These are phyloP conservation scores for Hyles vespertilio DNA, from an alignment of 1,140 invertebrate genomes.

Conservation along the genomic window DNA sequence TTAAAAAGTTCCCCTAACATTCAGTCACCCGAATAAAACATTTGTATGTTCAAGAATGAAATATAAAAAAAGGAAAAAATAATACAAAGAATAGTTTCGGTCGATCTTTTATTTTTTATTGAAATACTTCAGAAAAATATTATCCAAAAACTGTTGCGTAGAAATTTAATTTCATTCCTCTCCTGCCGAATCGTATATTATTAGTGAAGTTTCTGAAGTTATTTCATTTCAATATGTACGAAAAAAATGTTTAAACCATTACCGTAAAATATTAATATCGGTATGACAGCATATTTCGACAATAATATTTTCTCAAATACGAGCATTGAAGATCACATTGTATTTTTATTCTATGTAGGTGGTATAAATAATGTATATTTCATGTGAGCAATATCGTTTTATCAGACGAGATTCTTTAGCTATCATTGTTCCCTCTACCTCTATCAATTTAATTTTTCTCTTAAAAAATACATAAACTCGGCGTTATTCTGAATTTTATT, in stretches of 20 bases:
- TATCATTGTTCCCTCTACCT: too few relatives aligned
- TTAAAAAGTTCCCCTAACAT: too few relatives aligned
- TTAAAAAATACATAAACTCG: background rate
- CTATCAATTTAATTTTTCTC: background rate
- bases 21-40: too few relatives aligned
- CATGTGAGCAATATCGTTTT: too few relatives aligned
- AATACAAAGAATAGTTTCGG: constrained; percentile 1
- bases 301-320: too few relatives aligned
- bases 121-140: constrained; percentile 38
- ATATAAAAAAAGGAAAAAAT: too few relatives aligned
- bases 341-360: too few relatives aligned
- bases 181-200: constrained; percentile 27
- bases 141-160: constrained; percentile 37
- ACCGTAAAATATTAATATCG: background rate
- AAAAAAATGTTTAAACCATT: constrained; percentile 5
- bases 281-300: background rate
- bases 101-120: constrained; percentile 30
- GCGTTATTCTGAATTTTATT: constrained; percentile 11
- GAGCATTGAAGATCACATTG: too few relatives aligned
- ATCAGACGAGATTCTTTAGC: too few relatives aligned
- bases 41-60: too few relatives aligned
- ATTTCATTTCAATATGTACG: constrained; percentile 38
- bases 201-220: constrained; percentile 36
- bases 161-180: constrained; percentile 40
- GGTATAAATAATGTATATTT: too few relatives aligned